Evolutionary conservation across 2,797 vertebrate genomes (phyloP).

Genomic region (Platyrinchus mystaceus): DNA sequence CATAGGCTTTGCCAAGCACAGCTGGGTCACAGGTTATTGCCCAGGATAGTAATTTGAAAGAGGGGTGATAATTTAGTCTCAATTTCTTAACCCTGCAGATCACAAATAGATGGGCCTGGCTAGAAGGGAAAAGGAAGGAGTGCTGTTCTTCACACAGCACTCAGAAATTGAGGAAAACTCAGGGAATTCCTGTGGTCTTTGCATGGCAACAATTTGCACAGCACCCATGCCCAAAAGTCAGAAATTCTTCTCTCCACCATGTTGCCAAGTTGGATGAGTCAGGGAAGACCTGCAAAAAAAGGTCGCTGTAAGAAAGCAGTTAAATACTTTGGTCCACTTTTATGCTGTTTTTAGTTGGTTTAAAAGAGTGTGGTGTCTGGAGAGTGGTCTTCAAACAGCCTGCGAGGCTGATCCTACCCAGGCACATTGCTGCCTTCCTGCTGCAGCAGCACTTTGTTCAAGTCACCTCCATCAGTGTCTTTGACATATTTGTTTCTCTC

Average conservation of each 20-base stretch:
- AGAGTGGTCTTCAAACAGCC: background rate
- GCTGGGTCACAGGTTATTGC: background rate
- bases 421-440: background rate
- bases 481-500: background rate
- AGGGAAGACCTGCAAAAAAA: background rate
- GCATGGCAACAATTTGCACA: background rate
- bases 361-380: background rate
- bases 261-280: background rate
- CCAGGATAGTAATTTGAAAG: background rate
- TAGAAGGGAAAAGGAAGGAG: background rate
- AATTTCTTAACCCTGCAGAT: background rate
- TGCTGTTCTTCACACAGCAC: background rate
- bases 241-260: background rate
- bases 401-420: background rate
- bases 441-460: background rate
- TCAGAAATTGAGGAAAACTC: background rate
- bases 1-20: background rate
- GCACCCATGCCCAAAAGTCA: background rate
- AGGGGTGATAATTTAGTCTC: background rate
- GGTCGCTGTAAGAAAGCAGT: background rate
- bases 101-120: background rate
- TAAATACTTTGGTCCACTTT: background rate
- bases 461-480: background rate
- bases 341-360: background rate
- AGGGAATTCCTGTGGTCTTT: background rate